Evolutionary conservation across 2,113 vertebrate species (phyloP), one percentile per base, ranked within the genome.

Genomic region (Pluvialis apricaria): DNA sequence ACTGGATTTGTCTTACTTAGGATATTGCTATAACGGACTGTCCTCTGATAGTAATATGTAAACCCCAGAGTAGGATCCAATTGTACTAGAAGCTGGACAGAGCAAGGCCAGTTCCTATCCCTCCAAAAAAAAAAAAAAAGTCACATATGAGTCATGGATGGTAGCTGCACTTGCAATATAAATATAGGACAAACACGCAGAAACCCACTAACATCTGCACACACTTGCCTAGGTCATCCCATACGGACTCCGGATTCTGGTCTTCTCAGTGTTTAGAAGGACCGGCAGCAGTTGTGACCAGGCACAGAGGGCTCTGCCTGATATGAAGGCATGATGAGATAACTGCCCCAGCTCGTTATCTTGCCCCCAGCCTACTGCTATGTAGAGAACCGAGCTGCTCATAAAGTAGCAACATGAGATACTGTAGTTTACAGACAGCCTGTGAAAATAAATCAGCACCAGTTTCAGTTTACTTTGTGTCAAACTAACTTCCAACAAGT

Each of bases 281-380:
- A 45, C 19, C 0, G 0, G 12, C 54, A 92, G 90, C 32, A 82
- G 52, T 58, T 0, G 0, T 9, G 34, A 86, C 58, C 57, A 78
- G 65, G 52, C 86, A 88, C 76, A 78, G 93, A 89, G 77, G 47
- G 86, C 88, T 91, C 61, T 69, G 18, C 28, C 75, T 73, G 91
- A 96, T 85, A 92, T 0, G 8, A 52, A 86, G 21, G 58, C 40
- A 70, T 4, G 3, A 88, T 76, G 84, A 95, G 92, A 93, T 94
- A 96, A 88, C 26, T 6, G n/a, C 24, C 58, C 44, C 52, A 79
- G 24, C 76, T 64, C 70, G 77, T 95, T 85, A 90, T 94, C 95
- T 97, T 49, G 21, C 15, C 54, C 62, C n/a, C 54, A 83, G 61
- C 44, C 44, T 45, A 17, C 20, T 2, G 3, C 28, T 65, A n/a